Evolutionary conservation across 2,113 vertebrate species (phyloP).

Genomic region (Pollachius pollachius): DNA sequence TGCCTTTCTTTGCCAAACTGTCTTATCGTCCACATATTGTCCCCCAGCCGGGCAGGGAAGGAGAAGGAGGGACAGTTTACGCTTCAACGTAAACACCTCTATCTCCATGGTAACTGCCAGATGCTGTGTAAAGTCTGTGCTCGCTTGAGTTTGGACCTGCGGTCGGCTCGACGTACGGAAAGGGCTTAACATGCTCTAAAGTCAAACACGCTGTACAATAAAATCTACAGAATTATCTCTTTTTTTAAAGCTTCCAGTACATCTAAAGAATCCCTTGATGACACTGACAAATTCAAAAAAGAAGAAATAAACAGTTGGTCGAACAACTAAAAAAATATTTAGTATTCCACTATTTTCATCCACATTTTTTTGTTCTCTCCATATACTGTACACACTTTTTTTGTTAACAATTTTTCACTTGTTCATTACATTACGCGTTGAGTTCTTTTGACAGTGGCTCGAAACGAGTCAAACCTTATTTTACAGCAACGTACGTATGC

Average conservation of each 20-base stretch:
- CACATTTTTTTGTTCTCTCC: slow-evolving; percentile 12
- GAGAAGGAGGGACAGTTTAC: slow-evolving; percentile 20
- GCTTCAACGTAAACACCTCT: slow-evolving; percentile 20
- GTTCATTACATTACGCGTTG: neutral
- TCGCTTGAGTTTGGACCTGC: slow-evolving; percentile 7
- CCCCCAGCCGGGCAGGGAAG: neutral
- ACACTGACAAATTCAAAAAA: slow-evolving; percentile 25
- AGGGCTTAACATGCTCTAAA: slow-evolving; percentile 75
- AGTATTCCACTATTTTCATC: slow-evolving; percentile 42
- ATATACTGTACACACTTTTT: slow-evolving; percentile 34
- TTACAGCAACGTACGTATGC: slow-evolving; percentile 28
- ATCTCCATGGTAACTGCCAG: neutral
- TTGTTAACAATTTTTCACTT: slow-evolving; percentile 18
- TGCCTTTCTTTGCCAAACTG: neutral
- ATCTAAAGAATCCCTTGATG: slow-evolving; percentile 48
- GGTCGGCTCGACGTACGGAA: slow-evolving; percentile 58
- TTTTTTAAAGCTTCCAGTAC: slow-evolving; percentile 70
- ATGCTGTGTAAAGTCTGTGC: slow-evolving; percentile 49
- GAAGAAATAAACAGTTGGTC: slow-evolving; percentile 5
- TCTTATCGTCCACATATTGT: neutral
- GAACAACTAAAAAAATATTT: slow-evolving; percentile 36
- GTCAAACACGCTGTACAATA: slow-evolving; percentile 75
- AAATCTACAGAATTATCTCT: slow-evolving; percentile 70
- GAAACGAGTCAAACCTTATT: slow-evolving; percentile 37
- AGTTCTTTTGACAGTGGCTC: slow-evolving; percentile 8